Conservation (phyloP, 2,113 vertebrate species). For the Sebastes fasciatus region DNA sequence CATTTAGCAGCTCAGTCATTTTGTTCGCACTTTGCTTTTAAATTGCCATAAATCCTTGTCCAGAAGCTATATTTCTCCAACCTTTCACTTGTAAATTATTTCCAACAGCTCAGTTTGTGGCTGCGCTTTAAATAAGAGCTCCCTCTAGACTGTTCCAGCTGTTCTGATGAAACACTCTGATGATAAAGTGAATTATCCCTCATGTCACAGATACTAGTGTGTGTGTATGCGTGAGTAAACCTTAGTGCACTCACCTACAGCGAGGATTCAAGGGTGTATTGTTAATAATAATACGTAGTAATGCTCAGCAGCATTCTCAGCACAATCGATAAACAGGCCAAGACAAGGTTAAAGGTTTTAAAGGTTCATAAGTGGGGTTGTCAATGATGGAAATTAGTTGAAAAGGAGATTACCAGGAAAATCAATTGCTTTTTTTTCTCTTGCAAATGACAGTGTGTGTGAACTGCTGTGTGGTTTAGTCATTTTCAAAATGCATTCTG, state of each 20-base stretch:
- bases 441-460: constrained; percentile 35
- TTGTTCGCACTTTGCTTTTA: constrained; percentile 32
- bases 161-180: constrained; percentile 31
- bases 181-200: constrained; percentile 29
- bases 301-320: constrained; percentile 37
- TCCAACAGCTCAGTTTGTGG: constrained; percentile 16
- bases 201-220: not conserved
- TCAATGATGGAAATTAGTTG: constrained; percentile 58
- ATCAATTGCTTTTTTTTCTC: constrained; percentile 54
- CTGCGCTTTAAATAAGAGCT: constrained; percentile 44
- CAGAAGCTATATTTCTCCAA: constrained; percentile 18
- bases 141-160: constrained; percentile 27
- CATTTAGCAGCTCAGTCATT: constrained; percentile 41
- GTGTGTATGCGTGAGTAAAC: not conserved
- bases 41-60: constrained; percentile 2
- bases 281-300: constrained; percentile 44
- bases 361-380: constrained; percentile 47
- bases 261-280: constrained; percentile 31
- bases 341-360: constrained; percentile 52
- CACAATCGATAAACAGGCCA: constrained; percentile 53
- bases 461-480: constrained; percentile 21
- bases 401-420: constrained; percentile 48
- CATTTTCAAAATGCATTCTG: not conserved
- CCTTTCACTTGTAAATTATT: constrained; percentile 19
- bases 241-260: constrained; percentile 4